Evolutionary conservation across 2,113 vertebrate genomes (phyloP).

Genomic region (Symphodus melops): DNA sequence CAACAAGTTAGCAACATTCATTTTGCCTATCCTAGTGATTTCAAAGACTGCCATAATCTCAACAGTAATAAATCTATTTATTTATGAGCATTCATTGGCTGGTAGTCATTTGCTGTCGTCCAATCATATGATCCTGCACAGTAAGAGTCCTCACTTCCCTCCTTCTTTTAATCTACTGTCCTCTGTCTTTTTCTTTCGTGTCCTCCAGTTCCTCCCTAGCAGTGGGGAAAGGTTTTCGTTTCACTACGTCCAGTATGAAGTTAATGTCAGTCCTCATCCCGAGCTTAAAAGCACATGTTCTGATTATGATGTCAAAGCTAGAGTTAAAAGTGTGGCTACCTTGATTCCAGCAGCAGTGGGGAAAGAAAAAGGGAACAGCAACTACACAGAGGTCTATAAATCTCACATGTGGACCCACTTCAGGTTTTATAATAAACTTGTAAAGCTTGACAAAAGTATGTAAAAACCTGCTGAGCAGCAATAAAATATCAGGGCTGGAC

Average conservation of each 20-base stretch:
- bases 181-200: slow-evolving; percentile 27
- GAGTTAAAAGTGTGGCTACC: slow-evolving; percentile 5
- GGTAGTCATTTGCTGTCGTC: slow-evolving; percentile 45
- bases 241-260: slow-evolving; percentile 1
- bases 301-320: slow-evolving; percentile 13
- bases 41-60: slow-evolving; percentile 28
- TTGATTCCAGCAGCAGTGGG: slow-evolving; percentile 35
- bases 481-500: slow-evolving; percentile 32
- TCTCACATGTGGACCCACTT: slow-evolving; percentile 43
- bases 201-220: slow-evolving; percentile 35
- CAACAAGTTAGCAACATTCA: slow-evolving; percentile 1
- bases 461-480: slow-evolving; percentile 48
- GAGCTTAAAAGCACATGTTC: slow-evolving; percentile 11
- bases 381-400: slow-evolving; percentile 41
- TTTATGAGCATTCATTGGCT: slow-evolving; percentile 37
- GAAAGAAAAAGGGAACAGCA: neutral
- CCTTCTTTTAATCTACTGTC: slow-evolving; percentile 26
- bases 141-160: slow-evolving; percentile 36
- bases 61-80: neutral
- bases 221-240: slow-evolving; percentile 19
- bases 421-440: slow-evolving; percentile 58
- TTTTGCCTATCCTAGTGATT: slow-evolving; percentile 3
- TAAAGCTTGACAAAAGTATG: slow-evolving; percentile 58
- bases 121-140: slow-evolving; percentile 47
- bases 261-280: neutral